phyloP scores from a whole-genome alignment of 2,888 invertebrate species.

The Zygogramma bicolorata region DNA sequence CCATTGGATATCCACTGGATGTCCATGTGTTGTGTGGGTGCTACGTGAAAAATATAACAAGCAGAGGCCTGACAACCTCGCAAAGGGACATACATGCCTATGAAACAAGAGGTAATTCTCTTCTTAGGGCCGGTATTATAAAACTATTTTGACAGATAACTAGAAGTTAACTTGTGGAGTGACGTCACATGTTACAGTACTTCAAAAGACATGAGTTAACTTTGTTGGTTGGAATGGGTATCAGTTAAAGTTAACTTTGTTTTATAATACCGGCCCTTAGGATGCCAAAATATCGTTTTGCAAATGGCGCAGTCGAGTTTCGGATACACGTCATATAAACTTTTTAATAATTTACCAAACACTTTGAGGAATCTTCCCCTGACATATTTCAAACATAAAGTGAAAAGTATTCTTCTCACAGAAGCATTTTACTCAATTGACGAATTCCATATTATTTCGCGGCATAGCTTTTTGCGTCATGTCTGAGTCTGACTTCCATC shows the following conservation, averaged over 20 bases:
- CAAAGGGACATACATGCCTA: background rate
- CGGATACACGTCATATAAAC: background rate
- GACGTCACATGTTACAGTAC: too few species aligned
- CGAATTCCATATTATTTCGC: background rate
- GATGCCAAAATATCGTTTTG: background rate
- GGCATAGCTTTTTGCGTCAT: background rate
- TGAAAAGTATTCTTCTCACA: background rate
- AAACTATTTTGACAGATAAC: too few species aligned
- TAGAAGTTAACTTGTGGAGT: too few species aligned
- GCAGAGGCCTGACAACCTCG: background rate
- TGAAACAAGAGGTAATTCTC: background rate
- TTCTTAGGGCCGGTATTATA: too few species aligned
- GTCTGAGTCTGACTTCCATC: background rate
- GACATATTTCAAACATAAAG: background rate
- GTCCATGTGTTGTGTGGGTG: too few species aligned
- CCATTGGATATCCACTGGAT: too few species aligned
- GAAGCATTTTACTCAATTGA: background rate
- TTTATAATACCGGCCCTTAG: too few species aligned
- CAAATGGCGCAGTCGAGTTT: background rate
- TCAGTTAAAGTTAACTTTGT: too few species aligned
- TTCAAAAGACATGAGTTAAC: too few species aligned
- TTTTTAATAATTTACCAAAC: background rate
- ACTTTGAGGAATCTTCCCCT: background rate
- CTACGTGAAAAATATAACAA: background rate
- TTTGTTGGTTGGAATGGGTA: too few species aligned